Evolutionary conservation across 1,140 invertebrate species (phyloP).

Genomic region (Pteromalus puparum): DNA sequence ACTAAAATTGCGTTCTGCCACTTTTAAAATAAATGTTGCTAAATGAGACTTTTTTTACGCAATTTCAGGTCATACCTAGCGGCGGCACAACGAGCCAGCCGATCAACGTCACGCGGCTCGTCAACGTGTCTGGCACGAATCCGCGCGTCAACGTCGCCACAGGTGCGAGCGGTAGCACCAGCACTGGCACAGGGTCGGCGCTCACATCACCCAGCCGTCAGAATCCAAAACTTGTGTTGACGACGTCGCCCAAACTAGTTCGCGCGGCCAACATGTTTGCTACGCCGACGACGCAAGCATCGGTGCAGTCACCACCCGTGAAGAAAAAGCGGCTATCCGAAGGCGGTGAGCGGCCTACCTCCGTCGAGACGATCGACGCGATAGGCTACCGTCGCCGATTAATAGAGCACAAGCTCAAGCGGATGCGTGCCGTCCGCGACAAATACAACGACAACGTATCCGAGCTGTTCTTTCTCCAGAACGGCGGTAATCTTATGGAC

Average conservation of each 20-base stretch:
- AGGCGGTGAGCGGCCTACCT: slow-evolving; percentile 57
- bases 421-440: slow-evolving; percentile 72
- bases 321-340: slow-evolving; percentile 61
- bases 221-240: slow-evolving; percentile 70
- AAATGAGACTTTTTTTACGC: not conserved
- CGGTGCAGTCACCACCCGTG: slow-evolving; percentile 60
- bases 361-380: slow-evolving; percentile 56
- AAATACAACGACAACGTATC: slow-evolving; percentile 87
- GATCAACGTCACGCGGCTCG: slow-evolving; percentile 71
- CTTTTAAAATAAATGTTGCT: not conserved
- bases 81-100: slow-evolving; percentile 69
- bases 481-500: slow-evolving; percentile 91
- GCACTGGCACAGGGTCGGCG: slow-evolving; percentile 60
- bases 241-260: slow-evolving; percentile 70
- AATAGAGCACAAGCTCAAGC: slow-evolving; percentile 73
- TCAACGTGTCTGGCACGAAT: slow-evolving; percentile 67
- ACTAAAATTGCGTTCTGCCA: not conserved
- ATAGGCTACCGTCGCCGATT: slow-evolving; percentile 68
- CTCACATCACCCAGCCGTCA: slow-evolving; percentile 66
- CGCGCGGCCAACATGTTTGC: slow-evolving; percentile 69
- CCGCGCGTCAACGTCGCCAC: slow-evolving; percentile 68
- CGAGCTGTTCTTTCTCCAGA: slow-evolving; percentile 90
- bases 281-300: slow-evolving; percentile 53
- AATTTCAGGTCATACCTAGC: slow-evolving; percentile 69
- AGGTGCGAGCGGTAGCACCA: slow-evolving; percentile 45